Evolutionary conservation across 2,797 vertebrate genomes (phyloP).

Genomic region (Gallirallus australis): DNA sequence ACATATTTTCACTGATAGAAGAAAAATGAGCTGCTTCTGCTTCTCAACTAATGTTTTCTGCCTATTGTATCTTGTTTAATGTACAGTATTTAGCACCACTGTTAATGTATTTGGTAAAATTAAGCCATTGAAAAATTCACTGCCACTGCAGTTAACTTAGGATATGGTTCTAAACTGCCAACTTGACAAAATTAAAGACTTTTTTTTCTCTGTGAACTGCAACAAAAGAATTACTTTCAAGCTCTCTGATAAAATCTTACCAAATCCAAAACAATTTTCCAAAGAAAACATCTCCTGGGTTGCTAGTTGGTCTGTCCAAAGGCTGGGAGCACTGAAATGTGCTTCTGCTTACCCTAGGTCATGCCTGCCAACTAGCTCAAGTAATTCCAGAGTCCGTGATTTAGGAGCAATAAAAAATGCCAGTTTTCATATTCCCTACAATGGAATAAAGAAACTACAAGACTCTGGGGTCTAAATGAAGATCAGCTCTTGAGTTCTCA

Average conservation of each 20-base stretch:
- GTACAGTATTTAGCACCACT: background rate
- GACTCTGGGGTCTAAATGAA: background rate
- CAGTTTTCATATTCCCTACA: background rate
- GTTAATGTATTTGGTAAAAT: background rate
- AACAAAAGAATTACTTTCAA: background rate
- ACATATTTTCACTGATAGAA: background rate
- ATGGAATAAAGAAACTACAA: background rate
- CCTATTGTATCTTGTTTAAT: background rate
- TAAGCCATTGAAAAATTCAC: background rate
- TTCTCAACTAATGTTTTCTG: background rate
- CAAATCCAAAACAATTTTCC: background rate
- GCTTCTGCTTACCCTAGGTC: background rate
- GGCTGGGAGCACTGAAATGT: background rate
- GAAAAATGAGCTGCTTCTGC: background rate
- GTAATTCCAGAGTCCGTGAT: background rate
- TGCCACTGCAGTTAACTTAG: background rate
- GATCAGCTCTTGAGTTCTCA: background rate
- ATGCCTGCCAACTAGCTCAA: background rate
- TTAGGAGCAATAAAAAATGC: background rate
- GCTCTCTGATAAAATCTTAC: background rate
- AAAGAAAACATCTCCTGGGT: background rate
- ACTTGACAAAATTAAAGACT: background rate
- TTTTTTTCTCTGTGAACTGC: background rate
- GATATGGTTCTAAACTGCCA: background rate
- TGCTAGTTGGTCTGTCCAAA: background rate